Conservation (phyloP, 2,888 invertebrate species). For the Habrosyne pyritoides region DNA sequence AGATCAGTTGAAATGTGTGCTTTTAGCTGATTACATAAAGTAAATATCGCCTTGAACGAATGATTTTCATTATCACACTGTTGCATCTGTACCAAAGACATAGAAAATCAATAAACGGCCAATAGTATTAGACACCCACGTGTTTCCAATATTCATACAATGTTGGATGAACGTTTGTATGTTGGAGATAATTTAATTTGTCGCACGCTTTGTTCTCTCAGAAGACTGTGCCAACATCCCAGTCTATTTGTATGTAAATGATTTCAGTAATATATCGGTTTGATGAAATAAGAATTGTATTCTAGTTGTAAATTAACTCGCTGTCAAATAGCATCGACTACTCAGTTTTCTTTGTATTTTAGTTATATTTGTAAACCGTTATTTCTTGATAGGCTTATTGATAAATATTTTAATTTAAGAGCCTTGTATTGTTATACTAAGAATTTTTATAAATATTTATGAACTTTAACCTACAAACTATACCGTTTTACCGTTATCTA, state of each 20-base stretch:
- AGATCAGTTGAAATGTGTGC: neutral
- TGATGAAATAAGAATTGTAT: conserved; percentile 45
- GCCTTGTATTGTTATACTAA: no score
- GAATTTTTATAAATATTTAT: no score
- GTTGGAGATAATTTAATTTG: conserved; percentile 57
- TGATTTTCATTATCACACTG: conserved; percentile 21
- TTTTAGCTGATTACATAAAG: neutral
- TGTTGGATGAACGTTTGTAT: conserved; percentile 39
- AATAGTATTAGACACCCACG: conserved; percentile 35
- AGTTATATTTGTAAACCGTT: neutral
- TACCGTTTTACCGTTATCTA: no score
- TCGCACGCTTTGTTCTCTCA: conserved; percentile 60
- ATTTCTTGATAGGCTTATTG: neutral
- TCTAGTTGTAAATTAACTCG: neutral
- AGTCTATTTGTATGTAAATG: conserved; percentile 57
- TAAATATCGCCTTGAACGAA: neutral
- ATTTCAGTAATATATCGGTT: conserved; percentile 45
- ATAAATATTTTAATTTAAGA: neutral
- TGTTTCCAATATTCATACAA: conserved; percentile 51
- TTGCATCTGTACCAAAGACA: conserved; percentile 17
- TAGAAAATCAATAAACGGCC: conserved; percentile 23
- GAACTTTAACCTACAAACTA: no score
- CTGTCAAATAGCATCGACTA: neutral
- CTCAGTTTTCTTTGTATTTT: neutral
- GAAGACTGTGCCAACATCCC: conserved; percentile 55